Conservation (phyloP, 2,888 invertebrate species). For the Cryptus armator region DNA sequence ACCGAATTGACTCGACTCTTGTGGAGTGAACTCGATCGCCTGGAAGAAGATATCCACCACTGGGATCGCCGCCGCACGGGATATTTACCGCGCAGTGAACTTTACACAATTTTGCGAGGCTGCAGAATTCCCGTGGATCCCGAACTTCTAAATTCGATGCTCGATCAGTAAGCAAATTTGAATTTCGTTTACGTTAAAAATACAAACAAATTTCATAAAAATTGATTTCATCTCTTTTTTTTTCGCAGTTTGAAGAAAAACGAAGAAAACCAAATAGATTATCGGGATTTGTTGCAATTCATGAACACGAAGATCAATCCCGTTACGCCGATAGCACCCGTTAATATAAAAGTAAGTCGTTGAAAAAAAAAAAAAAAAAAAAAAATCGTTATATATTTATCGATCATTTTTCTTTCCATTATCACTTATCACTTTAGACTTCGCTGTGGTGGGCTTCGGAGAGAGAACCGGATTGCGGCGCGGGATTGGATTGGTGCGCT, state of each 20-base stretch:
- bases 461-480: constrained; percentile 83
- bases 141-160: constrained; percentile 90
- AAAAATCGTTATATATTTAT: constrained; percentile 8
- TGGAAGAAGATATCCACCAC: constrained; percentile 88
- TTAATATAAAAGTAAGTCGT: constrained; percentile 83
- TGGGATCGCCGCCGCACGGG: constrained; percentile 87
- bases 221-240: not conserved
- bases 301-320: constrained; percentile 89
- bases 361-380: constrained; percentile 6
- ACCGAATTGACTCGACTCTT: constrained; percentile 90
- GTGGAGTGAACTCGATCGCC: constrained; percentile 90
- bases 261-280: constrained; percentile 88
- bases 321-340: constrained; percentile 85
- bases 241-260: constrained; percentile 88
- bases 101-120: constrained; percentile 89
- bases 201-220: not conserved
- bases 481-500: constrained; percentile 85
- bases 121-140: constrained; percentile 90
- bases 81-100: constrained; percentile 86
- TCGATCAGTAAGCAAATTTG: constrained; percentile 87
- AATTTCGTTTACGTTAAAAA: constrained; percentile 17
- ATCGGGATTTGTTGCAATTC: constrained; percentile 90
- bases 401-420: constrained; percentile 41
- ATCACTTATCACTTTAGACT: constrained; percentile 79
- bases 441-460: constrained; percentile 86